Evolutionary conservation across 2,113 vertebrate genomes (phyloP).

Genomic region (Stomatorhinus ivindoensis): DNA sequence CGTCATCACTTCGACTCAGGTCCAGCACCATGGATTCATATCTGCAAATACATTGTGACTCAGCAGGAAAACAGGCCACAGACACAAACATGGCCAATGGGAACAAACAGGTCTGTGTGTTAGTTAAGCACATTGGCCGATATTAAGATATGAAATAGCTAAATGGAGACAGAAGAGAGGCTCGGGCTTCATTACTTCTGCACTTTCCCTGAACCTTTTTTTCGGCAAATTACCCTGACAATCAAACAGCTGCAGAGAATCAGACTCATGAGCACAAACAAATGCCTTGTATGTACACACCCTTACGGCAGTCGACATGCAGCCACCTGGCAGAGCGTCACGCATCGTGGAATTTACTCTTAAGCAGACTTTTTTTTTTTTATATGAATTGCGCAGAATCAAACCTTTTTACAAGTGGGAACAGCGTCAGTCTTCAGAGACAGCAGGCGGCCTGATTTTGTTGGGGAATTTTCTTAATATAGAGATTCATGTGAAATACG

Average conservation of each 20-base stretch:
- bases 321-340: background rate
- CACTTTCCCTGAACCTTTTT: background rate
- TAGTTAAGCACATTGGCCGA: background rate
- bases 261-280: background rate
- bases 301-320: background rate
- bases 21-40: background rate
- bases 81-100: background rate
- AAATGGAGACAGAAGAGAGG: background rate
- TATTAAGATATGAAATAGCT: background rate
- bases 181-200: background rate
- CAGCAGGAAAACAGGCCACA: conserved; percentile 7
- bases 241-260: background rate
- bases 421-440: background rate
- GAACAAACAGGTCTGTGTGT: background rate
- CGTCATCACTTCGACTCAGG: background rate
- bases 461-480: background rate
- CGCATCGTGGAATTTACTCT: background rate
- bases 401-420: background rate
- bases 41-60: conserved; percentile 19
- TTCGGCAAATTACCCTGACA: background rate
- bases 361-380: background rate
- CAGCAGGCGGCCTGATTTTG: background rate
- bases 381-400: background rate
- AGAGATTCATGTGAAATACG: background rate
- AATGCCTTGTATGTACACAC: background rate